Conservation (phyloP, 1,140 invertebrate genomes). For the Dinoponera quadriceps region DNA sequence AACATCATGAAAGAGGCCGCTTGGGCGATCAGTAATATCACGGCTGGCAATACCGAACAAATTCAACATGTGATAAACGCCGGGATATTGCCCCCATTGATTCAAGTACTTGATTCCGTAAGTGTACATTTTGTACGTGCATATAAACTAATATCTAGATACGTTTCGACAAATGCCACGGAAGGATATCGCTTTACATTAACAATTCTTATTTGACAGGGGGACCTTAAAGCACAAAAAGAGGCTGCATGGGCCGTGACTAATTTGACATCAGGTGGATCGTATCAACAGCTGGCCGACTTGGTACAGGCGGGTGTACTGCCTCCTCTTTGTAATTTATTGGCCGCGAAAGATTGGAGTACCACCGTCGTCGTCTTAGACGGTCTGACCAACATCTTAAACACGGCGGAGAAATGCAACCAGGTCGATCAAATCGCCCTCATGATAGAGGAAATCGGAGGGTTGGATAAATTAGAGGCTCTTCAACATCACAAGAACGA, state of each 20-base stretch:
- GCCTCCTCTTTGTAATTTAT: slow-evolving; percentile 82
- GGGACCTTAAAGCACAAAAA: slow-evolving; percentile 92
- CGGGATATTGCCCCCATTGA: slow-evolving; percentile 89
- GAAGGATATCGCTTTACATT: background rate
- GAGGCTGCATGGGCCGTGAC: slow-evolving; percentile 94
- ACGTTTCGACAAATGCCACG: background rate
- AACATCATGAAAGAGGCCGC: slow-evolving; percentile 94
- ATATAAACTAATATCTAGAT: slow-evolving; percentile 87
- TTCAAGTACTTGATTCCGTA: slow-evolving; percentile 89
- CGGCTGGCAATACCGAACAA: slow-evolving; percentile 91
- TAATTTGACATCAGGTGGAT: slow-evolving; percentile 92
- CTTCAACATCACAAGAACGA: slow-evolving; percentile 92
- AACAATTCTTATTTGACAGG: slow-evolving; percentile 83
- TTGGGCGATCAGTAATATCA: slow-evolving; percentile 94
- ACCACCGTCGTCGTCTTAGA: slow-evolving; percentile 88
- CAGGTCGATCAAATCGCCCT: slow-evolving; percentile 85
- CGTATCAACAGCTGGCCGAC: slow-evolving; percentile 88
- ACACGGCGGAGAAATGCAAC: slow-evolving; percentile 85
- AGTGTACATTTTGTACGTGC: slow-evolving; percentile 85
- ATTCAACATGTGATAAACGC: slow-evolving; percentile 92
- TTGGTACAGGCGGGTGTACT: slow-evolving; percentile 87
- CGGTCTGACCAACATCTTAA: slow-evolving; percentile 88
- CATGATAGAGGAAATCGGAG: slow-evolving; percentile 89
- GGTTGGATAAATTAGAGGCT: slow-evolving; percentile 91
- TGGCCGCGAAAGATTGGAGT: slow-evolving; percentile 88